These are phyloP conservation scores for Thunnus thynnus DNA, from an alignment of 2,113 vertebrate genomes.

Conservation along the genomic window DNA sequence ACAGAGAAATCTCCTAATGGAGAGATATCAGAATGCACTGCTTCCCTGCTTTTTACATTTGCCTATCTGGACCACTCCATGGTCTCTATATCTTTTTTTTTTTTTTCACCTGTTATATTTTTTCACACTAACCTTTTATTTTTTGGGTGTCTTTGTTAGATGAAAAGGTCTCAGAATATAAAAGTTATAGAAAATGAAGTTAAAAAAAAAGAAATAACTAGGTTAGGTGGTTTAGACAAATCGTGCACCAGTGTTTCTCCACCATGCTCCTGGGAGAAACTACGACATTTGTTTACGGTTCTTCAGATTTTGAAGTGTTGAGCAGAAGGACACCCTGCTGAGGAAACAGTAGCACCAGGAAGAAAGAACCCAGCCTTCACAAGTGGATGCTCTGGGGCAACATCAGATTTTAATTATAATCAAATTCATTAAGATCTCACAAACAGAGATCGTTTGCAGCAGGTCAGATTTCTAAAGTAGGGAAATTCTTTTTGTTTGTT, in stretches of 20 bases:
- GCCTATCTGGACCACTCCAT: not conserved
- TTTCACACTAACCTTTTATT: not conserved
- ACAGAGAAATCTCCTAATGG: conserved; percentile 2
- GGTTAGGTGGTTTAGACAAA: not conserved
- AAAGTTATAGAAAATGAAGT: not conserved
- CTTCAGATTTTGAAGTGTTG: conserved; percentile 10
- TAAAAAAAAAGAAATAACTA: not conserved
- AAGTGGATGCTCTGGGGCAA: conserved; percentile 2
- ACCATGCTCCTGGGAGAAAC: not conserved
- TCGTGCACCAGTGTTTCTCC: not conserved
- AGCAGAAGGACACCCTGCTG: not conserved
- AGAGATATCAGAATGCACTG: not conserved
- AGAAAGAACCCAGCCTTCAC: not conserved
- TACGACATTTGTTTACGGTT: conserved; percentile 11
- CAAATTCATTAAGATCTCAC: conserved; percentile 6
- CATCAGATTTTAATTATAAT: conserved; percentile 17
- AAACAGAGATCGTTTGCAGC: conserved; percentile 14
- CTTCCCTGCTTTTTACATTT: not conserved
- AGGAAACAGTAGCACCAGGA: not conserved
- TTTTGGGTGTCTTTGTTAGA: not conserved
- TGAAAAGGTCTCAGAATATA: not conserved
- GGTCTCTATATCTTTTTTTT: not conserved
- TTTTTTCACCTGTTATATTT: not conserved
- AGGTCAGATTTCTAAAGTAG: too few relatives aligned
- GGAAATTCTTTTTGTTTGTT: not conserved